Conservation (phyloP, 2,797 vertebrate species). For the Euphonia xanthogaster region DNA sequence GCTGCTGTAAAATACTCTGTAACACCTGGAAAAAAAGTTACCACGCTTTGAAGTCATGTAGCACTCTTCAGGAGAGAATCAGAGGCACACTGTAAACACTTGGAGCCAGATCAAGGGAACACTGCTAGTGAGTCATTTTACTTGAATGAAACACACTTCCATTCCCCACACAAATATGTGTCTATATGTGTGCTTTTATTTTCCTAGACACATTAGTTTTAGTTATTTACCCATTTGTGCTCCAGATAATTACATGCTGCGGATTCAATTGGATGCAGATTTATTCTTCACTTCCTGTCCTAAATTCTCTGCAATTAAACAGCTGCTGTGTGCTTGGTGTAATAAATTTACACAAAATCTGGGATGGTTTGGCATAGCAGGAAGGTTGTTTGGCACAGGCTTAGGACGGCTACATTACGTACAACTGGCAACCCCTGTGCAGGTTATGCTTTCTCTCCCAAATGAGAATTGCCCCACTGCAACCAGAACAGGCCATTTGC, state of each 20-base stretch:
- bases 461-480: neutral
- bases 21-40: conserved; percentile 43
- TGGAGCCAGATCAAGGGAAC: conserved; percentile 32
- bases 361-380: conserved; percentile 62
- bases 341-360: conserved; percentile 70
- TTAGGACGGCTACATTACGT: neutral
- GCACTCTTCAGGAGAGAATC: neutral
- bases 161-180: conserved; percentile 58
- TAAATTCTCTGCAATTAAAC: conserved; percentile 71
- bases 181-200: conserved; percentile 71
- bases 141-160: conserved; percentile 49
- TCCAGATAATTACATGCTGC: conserved; percentile 65
- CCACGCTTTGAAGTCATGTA: neutral
- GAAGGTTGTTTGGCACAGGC: conserved; percentile 46
- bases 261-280: conserved; percentile 69
- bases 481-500: neutral
- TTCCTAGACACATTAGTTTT: conserved; percentile 72
- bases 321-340: conserved; percentile 67
- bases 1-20: neutral
- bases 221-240: conserved; percentile 71
- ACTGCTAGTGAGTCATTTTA: conserved; percentile 41
- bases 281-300: conserved; percentile 73
- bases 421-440: neutral
- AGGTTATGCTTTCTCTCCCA: conserved; percentile 10
- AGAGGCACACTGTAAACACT: neutral